Evolutionary conservation across 2,113 vertebrate genomes (phyloP).

Genomic region (Nanorana parkeri): DNA sequence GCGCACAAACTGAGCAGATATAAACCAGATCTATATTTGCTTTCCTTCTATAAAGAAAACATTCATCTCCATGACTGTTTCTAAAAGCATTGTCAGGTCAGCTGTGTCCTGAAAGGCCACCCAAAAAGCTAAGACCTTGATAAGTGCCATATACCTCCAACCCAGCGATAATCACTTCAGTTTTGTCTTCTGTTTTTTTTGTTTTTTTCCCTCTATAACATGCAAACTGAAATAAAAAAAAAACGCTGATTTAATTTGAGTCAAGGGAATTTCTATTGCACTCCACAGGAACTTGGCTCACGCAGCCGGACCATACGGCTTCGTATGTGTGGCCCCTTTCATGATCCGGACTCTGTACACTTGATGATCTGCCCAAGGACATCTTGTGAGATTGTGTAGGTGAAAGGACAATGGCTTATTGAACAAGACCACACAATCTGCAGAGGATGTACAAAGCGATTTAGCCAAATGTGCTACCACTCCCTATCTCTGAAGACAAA

Average conservation of each 20-base stretch:
- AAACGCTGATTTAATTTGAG: conserved; percentile 46
- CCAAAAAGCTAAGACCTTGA: conserved; percentile 53
- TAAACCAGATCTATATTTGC: conserved; percentile 25
- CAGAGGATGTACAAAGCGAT: conserved; percentile 51
- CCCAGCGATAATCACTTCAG: conserved; percentile 39
- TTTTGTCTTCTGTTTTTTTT: neutral
- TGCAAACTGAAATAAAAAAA: conserved; percentile 40
- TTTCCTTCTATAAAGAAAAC: conserved; percentile 25
- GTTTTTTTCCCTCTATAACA: conserved; percentile 33
- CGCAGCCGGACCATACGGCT: conserved; percentile 74
- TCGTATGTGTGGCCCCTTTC: conserved; percentile 73
- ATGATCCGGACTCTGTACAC: conserved; percentile 71
- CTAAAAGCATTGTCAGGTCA: conserved; percentile 18
- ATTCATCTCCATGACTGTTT: conserved; percentile 24
- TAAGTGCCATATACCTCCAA: conserved; percentile 37
- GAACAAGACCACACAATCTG: conserved; percentile 72
- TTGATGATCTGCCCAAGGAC: conserved; percentile 72
- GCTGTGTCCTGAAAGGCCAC: conserved; percentile 48
- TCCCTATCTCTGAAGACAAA: conserved; percentile 62
- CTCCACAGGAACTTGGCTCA: conserved; percentile 70
- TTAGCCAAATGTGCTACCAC: conserved; percentile 57
- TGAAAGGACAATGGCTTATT: conserved; percentile 62
- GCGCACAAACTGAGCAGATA: neutral
- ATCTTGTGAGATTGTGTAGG: conserved; percentile 65
- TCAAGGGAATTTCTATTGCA: conserved; percentile 46